Evolutionary conservation across 2,888 invertebrate species (phyloP).

Genomic region (Bombyx huttoni): DNA sequence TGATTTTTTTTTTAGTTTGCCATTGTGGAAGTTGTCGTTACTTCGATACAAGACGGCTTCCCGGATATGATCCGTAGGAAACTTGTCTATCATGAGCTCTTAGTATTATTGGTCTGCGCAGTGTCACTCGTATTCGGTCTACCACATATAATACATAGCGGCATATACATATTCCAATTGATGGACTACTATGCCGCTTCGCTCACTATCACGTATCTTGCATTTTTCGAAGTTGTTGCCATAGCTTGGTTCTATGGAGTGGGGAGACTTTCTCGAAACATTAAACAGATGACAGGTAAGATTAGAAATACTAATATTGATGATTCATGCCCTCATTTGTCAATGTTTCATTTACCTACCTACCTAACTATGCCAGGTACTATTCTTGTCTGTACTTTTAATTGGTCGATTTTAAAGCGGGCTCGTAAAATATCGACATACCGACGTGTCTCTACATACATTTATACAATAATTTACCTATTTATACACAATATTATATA

Average conservation of each 20-base stretch:
- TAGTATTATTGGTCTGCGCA: constrained; percentile 86
- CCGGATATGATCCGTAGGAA: constrained; percentile 87
- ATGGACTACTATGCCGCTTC: constrained; percentile 96
- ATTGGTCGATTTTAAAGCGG: too few species aligned
- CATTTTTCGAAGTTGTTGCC: constrained; percentile 93
- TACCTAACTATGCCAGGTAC: background rate
- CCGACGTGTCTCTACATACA: too few species aligned
- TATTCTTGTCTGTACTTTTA: too few species aligned
- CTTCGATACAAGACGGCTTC: constrained; percentile 94
- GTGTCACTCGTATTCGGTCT: constrained; percentile 88
- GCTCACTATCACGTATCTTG: constrained; percentile 91
- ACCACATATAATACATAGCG: constrained; percentile 91
- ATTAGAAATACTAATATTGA: background rate
- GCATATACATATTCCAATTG: constrained; percentile 91
- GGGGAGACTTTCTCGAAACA: constrained; percentile 82
- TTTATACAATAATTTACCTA: too few species aligned
- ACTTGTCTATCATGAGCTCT: constrained; percentile 87
- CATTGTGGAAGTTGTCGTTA: constrained; percentile 94
- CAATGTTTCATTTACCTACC: too few species aligned
- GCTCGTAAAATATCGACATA: too few species aligned
- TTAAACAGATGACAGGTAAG: constrained; percentile 91
- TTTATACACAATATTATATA: too few species aligned
- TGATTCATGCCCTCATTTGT: constrained; percentile 4
- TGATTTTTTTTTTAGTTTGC: constrained; percentile 80
- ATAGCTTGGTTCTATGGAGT: constrained; percentile 95